Base-by-base conservation (phyloP, 2,113 vertebrate species). In the Cyprinodon variegatus region DNA sequence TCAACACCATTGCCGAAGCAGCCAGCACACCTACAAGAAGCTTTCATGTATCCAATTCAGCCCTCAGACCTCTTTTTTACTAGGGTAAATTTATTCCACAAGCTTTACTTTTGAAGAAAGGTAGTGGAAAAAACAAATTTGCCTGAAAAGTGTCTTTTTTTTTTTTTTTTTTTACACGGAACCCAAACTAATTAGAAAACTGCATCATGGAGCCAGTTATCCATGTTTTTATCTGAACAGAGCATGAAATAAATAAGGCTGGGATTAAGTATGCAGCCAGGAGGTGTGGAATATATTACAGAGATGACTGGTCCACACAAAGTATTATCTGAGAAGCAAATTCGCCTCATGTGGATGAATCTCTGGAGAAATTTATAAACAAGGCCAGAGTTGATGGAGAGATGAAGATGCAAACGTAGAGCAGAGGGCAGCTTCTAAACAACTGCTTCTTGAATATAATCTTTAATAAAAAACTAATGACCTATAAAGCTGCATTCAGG, bases 401-500 rank as follows among this genome's bases (percentile, higher is more conserved):
- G 36, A 68, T 10, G 15, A 61, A 79, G 62, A 46, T 75, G 40
- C 69, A 39, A 57, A 72, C 66, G 59, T 48, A 62, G 72, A 67
- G 65, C 64, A 43, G 41, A 66, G 68, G 60, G 64, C 75, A 83
- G 60, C 74, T 10, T 43, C 45, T 46, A 71, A 72, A 83, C 63
- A 78, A 67, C 81, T 69, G 14, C 72, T 60, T 80, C 69, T 83
- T 88, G 77, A 83, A 86, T 82, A 87, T 87, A 74, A 61, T 82
- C 72, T 78, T 68, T 76, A 83, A 83, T 83, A 77, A 90, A 29
- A 77, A 88, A 87, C 77, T 86, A 83, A 82, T 88, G 85, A 83
- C 88, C 77, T 75, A 79, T 88, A 86, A 61, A 69, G 67, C 82
- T 65, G 48, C 67, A 83, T 59, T 82, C 86, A 48, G 38, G 65